A percentile compares a stretch with the other conserved stretches of the same genome.
Conservation (phyloP, 2,113 vertebrate species). For the Cephalopterus ornatus region DNA sequence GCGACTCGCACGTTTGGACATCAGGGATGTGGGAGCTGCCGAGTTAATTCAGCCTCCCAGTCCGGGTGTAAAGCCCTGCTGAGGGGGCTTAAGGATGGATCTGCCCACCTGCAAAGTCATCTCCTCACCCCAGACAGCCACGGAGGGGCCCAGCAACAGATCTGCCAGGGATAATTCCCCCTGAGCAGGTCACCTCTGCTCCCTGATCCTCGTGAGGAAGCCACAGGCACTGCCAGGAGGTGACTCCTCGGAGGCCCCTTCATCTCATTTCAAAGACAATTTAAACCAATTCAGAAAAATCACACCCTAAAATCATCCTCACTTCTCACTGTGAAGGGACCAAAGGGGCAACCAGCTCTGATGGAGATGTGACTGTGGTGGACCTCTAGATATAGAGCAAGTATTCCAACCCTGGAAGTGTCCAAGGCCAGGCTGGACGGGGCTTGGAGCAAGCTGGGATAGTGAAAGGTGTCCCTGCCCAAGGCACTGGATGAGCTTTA, state of each 20-base stretch:
- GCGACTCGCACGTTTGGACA: accelerated
- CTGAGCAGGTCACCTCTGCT: not conserved
- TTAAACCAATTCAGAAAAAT: not conserved
- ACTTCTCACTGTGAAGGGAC: not conserved
- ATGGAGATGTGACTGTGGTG: not conserved
- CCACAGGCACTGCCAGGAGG: not conserved
- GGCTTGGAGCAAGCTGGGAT: not conserved
- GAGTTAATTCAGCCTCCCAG: not conserved
- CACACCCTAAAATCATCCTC: not conserved
- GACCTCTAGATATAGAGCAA: not conserved
- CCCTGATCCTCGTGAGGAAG: not conserved
- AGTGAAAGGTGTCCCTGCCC: not conserved
- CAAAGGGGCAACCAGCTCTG: not conserved
- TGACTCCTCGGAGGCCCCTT: not conserved
- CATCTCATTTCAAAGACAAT: not conserved
- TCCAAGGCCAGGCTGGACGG: not conserved
- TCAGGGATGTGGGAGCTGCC: not conserved
- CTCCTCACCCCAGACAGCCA: not conserved
- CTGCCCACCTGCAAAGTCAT: not conserved
- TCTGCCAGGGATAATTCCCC: not conserved
- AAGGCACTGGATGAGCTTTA: not conserved
- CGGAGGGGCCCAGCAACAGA: not conserved
- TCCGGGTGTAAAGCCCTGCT: not conserved
- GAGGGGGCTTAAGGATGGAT: not conserved
- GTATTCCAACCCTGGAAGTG: not conserved